A percentile compares a stretch with the other conserved stretches of the same genome.
Conservation (phyloP, 2,113 vertebrate genomes). For the Madoqua kirkii region DNA sequence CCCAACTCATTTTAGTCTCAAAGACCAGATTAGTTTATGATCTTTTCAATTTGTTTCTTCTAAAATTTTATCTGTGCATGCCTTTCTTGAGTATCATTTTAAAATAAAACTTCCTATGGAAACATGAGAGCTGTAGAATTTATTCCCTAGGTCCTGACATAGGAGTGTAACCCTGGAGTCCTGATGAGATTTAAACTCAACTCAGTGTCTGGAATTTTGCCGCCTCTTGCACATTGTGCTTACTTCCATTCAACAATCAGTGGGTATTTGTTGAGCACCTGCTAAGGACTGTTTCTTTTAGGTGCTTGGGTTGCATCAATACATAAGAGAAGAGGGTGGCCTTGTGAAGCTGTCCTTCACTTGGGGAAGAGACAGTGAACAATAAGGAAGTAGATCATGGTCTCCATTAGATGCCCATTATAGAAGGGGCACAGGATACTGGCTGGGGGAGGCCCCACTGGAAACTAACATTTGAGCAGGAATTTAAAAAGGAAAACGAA, state of each 20-base stretch:
- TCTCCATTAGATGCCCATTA: not conserved
- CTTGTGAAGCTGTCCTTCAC: not conserved
- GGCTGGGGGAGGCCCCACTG: too few relatives aligned
- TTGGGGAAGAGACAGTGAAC: not conserved
- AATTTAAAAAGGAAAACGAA: not conserved
- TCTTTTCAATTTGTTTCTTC: not conserved
- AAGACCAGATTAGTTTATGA: not conserved
- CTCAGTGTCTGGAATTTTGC: not conserved
- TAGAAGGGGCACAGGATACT: not conserved
- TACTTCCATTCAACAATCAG: not conserved
- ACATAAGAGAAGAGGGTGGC: not conserved
- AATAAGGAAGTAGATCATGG: not conserved
- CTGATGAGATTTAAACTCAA: not conserved
- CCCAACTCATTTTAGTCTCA: not conserved
- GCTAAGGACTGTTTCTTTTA: not conserved
- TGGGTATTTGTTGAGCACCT: not conserved
- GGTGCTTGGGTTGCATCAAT: not conserved
- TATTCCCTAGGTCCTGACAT: not conserved
- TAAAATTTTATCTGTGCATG: not conserved
- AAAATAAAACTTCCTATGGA: not conserved
- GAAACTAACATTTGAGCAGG: not conserved
- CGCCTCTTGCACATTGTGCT: not conserved
- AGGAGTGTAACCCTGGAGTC: not conserved
- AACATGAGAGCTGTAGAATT: not conserved
- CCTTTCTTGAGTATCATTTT: not conserved